phyloP scores from a whole-genome alignment of 1,140 invertebrate species.

The Anastrepha obliqua region DNA sequence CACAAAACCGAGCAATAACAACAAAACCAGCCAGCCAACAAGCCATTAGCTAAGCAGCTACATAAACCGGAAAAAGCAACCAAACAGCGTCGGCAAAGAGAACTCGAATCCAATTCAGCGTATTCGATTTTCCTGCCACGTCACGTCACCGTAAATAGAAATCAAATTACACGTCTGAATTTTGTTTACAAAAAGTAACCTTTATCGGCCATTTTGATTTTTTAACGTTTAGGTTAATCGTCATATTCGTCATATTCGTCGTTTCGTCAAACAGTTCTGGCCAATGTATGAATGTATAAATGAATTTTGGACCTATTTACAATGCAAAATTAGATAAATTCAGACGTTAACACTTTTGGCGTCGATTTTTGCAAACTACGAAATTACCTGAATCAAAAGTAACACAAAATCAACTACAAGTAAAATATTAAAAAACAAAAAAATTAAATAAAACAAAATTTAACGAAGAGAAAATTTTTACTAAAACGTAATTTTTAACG shows the following conservation, averaged over 20 bases:
- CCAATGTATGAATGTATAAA: constrained; percentile 27
- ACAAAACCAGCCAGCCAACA: constrained; percentile 28
- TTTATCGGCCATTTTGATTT: constrained; percentile 56
- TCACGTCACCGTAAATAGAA: constrained; percentile 52
- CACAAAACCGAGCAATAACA: neutral
- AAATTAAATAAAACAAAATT: constrained; percentile 51
- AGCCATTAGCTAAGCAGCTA: constrained; percentile 26
- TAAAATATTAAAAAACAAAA: constrained; percentile 60
- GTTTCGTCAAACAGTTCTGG: constrained; percentile 46
- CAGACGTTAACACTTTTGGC: constrained; percentile 69
- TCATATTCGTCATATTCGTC: constrained; percentile 28
- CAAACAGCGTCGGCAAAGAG: constrained; percentile 41
- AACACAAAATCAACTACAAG: constrained; percentile 54
- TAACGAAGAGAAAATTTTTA: constrained; percentile 49
- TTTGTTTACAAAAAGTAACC: constrained; percentile 57
- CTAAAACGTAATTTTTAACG: constrained; percentile 45
- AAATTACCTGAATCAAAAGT: constrained; percentile 70
- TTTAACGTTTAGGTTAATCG: constrained; percentile 43
- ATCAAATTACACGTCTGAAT: constrained; percentile 69
- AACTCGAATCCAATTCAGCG: constrained; percentile 29
- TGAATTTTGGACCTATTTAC: constrained; percentile 58
- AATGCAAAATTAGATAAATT: constrained; percentile 67
- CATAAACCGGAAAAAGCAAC: constrained; percentile 35
- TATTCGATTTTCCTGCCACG: constrained; percentile 23
- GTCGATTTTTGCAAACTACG: constrained; percentile 65